Conservation (phyloP, 2,113 vertebrate genomes). For the Leucoraja erinaceus region DNA sequence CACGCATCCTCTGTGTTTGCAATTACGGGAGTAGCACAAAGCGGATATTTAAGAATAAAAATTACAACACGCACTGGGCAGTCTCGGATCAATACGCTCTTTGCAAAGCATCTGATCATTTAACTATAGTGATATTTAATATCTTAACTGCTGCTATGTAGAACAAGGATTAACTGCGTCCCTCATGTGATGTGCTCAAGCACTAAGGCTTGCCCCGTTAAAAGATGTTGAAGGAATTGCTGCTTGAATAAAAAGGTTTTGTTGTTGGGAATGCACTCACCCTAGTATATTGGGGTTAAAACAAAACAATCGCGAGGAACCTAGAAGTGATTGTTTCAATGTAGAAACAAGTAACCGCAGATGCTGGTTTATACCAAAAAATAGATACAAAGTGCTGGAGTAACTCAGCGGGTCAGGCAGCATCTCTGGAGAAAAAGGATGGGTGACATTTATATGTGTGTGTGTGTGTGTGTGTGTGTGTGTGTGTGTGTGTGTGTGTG, state of each 20-base stretch:
- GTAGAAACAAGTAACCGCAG: too few species aligned
- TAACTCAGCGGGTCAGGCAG: too few species aligned
- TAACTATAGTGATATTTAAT: conserved; percentile 21
- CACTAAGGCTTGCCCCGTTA: not conserved
- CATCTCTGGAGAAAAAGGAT: too few species aligned
- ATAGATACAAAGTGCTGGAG: too few species aligned
- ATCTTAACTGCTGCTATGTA: conserved; percentile 6
- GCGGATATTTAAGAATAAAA: conserved; percentile 17
- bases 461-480: too few species aligned
- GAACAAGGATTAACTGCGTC: conserved; percentile 25
- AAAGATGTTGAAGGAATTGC: not conserved
- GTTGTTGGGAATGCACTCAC: not conserved
- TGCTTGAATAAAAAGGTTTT: not conserved
- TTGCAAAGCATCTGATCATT: conserved; percentile 35
- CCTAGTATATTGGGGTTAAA: not conserved
- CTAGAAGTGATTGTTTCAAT: not conserved
- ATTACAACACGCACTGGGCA: not conserved
- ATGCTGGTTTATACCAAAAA: too few species aligned
- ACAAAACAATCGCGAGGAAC: not conserved
- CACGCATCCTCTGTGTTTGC: conserved; percentile 25
- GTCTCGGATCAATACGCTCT: conserved; percentile 19
- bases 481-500: too few species aligned
- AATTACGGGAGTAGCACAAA: conserved; percentile 24
- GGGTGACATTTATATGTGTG: too few species aligned
- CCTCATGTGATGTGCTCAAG: not conserved